phyloP scores from a whole-genome alignment of 2,797 vertebrate genomes.

The Clarias fuscus region DNA sequence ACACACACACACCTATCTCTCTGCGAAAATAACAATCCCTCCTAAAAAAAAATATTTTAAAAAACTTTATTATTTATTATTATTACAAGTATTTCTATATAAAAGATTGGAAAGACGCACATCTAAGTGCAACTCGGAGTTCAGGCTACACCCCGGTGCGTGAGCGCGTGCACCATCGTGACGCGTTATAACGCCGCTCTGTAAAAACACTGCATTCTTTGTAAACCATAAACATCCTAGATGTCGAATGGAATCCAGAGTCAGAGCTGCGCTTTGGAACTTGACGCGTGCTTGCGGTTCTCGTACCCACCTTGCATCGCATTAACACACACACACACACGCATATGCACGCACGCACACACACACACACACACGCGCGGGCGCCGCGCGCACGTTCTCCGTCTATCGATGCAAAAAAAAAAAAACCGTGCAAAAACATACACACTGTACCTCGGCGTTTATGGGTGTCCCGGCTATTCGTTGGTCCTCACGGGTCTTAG shows the following conservation, averaged over 20 bases:
- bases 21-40: constrained; percentile 38
- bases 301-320: neutral
- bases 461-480: neutral
- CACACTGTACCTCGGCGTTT: constrained; percentile 26
- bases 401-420: neutral
- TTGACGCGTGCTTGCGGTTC: neutral
- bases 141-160: neutral
- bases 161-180: neutral
- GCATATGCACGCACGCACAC: constrained; percentile 18
- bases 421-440: neutral
- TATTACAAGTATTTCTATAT: no score
- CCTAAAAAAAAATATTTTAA: no score
- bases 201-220: neutral
- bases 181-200: neutral
- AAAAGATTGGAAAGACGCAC: no score
- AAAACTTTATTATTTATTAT: neutral
- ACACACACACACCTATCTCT: constrained; percentile 4
- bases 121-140: neutral
- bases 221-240: neutral
- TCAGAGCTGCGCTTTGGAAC: neutral
- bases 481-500: neutral
- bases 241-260: neutral
- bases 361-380: constrained; percentile 26
- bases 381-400: constrained; percentile 11
- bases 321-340: neutral